Evolutionary conservation across 2,888 invertebrate genomes (phyloP), one percentile per base, ranked within the genome.

Genomic region (Chloroclystis v-ata): DNA sequence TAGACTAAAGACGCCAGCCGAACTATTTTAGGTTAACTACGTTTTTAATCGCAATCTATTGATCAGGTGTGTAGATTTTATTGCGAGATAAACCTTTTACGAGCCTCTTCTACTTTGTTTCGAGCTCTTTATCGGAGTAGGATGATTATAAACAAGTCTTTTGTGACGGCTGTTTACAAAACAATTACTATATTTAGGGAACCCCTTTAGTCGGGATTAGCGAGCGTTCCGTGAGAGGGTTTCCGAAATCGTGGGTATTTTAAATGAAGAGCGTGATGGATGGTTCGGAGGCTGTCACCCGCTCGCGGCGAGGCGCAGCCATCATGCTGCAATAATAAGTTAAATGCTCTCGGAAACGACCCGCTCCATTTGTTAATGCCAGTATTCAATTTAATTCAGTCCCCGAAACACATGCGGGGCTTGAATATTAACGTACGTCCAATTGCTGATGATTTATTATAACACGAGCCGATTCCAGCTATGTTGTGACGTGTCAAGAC

Each of bases 241-340:
- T 79, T 69, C 72, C 76, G 72, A 75, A 78, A 85, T 85, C 82
- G 80, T 73, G 82, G 80, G 78, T 72, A 76, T 84, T 86, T 86
- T 82, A 84, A 85, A 82, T 83, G 79, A 82, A 79, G 84, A 78
- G 67, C 79, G 78, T 87, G 86, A 87, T 86, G 81, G 84, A 87
- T 86, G 83, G 70, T 66, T 73, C 72, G 77, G 75, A 75, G 76
- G 74, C 81, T 78, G 83, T 84, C 83, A 78, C 79, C 74, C 68
- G 70, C 43, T 76, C 70, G 65, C 64, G 65, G 52, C n/a, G 41
- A 69, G 69, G 67, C 39, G 66, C 70, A 69, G 68, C 63, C 80
- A 81, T 78, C 78, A 78, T 72, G 78, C 73, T 75, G 79, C 84
- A 81, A 78, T 83, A 83, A 83, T 80, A 83, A 83, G 75, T 84